These are phyloP conservation scores for Notodromas monacha DNA, from an alignment of 2,888 invertebrate genomes.

Conservation along the genomic window DNA sequence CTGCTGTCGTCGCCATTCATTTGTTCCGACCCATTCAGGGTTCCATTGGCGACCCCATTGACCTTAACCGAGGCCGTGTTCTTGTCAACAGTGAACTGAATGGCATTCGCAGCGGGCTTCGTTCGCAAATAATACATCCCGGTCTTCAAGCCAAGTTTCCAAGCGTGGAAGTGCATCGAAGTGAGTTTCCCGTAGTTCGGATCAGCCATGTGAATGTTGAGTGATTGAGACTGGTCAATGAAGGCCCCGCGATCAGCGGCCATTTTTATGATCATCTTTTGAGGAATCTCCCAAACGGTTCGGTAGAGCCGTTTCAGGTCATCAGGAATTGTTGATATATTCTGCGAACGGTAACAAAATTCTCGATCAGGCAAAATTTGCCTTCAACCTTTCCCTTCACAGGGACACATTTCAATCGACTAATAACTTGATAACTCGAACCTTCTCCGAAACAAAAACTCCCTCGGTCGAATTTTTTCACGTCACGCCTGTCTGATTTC, in stretches of 20 bases:
- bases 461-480: no score
- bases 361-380: slow-evolving; percentile 11
- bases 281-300: slow-evolving; percentile 89
- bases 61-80: slow-evolving; percentile 16
- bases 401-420: slow-evolving; percentile 18
- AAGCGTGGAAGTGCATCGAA: slow-evolving; percentile 92
- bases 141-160: slow-evolving; percentile 81
- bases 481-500: no score
- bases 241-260: slow-evolving; percentile 89
- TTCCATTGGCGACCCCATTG: slow-evolving; percentile 7
- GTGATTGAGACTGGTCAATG: slow-evolving; percentile 92
- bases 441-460: no score
- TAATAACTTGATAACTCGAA: slow-evolving; percentile 6
- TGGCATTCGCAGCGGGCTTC: slow-evolving; percentile 77
- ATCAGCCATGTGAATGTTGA: slow-evolving; percentile 84
- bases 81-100: slow-evolving; percentile 92
- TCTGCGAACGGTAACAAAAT: no score
- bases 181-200: slow-evolving; percentile 73
- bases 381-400: not conserved
- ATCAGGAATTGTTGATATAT: slow-evolving; percentile 46
- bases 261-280: slow-evolving; percentile 72
- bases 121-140: slow-evolving; percentile 96
- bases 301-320: slow-evolving; percentile 60
- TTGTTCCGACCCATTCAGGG: no score
- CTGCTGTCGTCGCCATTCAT: slow-evolving; percentile 12